A percentile compares a stretch with the other conserved stretches of the same genome.
Evolutionary conservation across 1,140 invertebrate species (phyloP).

Genomic region (Drosophila ohnishii): DNA sequence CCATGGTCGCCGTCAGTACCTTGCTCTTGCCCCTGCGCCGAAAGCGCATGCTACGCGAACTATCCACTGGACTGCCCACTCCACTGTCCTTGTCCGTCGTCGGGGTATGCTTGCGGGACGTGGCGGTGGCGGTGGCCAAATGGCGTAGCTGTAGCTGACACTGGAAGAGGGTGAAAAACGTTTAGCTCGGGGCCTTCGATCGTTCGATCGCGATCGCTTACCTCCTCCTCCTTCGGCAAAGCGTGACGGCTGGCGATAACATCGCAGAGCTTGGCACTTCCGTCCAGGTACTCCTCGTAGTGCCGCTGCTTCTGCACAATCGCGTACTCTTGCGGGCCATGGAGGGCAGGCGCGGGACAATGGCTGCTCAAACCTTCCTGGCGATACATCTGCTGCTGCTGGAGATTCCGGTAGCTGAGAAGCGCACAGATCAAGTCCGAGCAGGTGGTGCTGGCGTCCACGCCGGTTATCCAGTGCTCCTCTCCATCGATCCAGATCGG

Average conservation of each 20-base stretch:
- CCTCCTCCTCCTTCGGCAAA: constrained; percentile 17
- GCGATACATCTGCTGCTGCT: constrained; percentile 15
- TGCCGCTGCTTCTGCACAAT: constrained; percentile 71
- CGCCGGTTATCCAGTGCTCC: constrained; percentile 91
- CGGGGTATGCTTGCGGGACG: constrained; percentile 32
- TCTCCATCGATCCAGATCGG: constrained; percentile 90
- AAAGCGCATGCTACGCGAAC: constrained; percentile 73
- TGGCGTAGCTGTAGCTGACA: constrained; percentile 68
- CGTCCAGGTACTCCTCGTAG: constrained; percentile 75
- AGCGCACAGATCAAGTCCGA: constrained; percentile 90
- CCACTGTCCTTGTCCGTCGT: constrained; percentile 79
- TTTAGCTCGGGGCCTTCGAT: not conserved
- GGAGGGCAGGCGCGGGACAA: constrained; percentile 6
- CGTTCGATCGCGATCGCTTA: constrained; percentile 3
- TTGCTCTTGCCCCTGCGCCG: constrained; percentile 66
- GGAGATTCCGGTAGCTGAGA: constrained; percentile 69
- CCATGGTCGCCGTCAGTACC: constrained; percentile 16
- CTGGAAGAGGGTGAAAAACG: constrained; percentile 31
- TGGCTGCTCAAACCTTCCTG: constrained; percentile 23
- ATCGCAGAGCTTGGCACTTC: constrained; percentile 64
- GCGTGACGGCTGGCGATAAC: constrained; percentile 53
- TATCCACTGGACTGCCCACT: constrained; percentile 77
- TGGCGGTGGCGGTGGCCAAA: constrained; percentile 29
- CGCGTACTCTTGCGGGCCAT: constrained; percentile 65
- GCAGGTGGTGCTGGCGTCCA: constrained; percentile 90